Base-by-base conservation (phyloP, 1,140 invertebrate species). In the Drosophila sechellia region DNA sequence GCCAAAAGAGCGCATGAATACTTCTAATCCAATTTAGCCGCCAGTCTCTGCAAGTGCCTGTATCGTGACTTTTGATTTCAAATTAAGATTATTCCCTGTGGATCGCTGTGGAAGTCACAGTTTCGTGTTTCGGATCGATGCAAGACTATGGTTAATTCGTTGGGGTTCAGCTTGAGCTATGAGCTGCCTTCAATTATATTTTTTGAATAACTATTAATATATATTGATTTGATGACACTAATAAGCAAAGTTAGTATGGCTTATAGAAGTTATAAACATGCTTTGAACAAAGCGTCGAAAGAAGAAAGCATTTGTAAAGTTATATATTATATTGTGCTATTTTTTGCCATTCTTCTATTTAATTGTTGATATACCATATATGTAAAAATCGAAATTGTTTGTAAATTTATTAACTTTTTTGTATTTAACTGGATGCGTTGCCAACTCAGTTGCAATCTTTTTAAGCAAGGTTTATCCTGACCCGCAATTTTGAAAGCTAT, bases 41-140 rank as follows among this genome's bases (percentile, higher is more conserved):
- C 58, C 63, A 46, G 60, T 76, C 37, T 37, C 40, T 70, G 79
- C 65, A 66, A 84, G 79, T 79, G 85, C 68, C 48, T 57, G 73
- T 81, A 81, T 87, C 83, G 83, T 87, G 83, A 87, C 83, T 87
- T 81, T 87, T 87, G 83, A 87, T 87, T 87, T 87, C 58, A 79
- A 83, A 86, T 81, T 87, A 72, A 81, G 83, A 86, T 86, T 87
- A 74, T 66, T 68, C 25, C 46, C 50, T 55, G 37, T 15, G 56
- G 45, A 40, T 34, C 2, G 37, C 34, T 11, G 31, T 27, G n/a
- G 22, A 31, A 3, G 17, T 27, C 25, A 20, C 55, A 46, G 54
- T 45, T 40, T 50, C 20, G 37, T 58, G 39, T 59, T 17, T 58
- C 39, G 40, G 43, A 52, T 56, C 56, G 54, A 76, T 78, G 73